A percentile compares a stretch with the other conserved stretches of the same genome.
phyloP scores from a whole-genome alignment of 2,113 vertebrate genomes.

The Salvelinus sp. region DNA sequence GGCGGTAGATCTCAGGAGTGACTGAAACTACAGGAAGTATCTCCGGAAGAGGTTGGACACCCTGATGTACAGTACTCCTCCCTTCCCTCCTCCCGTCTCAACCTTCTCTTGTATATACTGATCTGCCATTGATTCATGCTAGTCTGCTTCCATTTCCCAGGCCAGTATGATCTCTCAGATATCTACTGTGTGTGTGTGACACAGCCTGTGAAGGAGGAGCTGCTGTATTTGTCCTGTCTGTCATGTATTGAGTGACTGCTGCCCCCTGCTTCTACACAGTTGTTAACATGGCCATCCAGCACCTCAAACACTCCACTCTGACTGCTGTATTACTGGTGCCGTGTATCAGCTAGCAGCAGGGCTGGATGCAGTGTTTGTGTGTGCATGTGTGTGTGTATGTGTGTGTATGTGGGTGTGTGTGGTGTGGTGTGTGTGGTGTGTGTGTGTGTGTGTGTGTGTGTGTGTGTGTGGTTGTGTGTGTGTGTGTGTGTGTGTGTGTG shows the following conservation, averaged over 20 bases:
- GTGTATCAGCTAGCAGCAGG: slow-evolving; percentile 34
- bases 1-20: too few species aligned
- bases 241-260: slow-evolving; percentile 24
- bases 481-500: background rate
- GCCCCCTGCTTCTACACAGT: slow-evolving; percentile 31
- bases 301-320: slow-evolving; percentile 52
- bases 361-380: too few species aligned
- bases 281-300: slow-evolving; percentile 53
- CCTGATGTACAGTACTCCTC: background rate
- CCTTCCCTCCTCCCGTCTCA: slow-evolving; percentile 5
- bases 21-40: too few species aligned
- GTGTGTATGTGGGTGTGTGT: too few species aligned
- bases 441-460: too few species aligned
- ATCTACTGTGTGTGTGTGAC: slow-evolving; percentile 26
- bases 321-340: slow-evolving; percentile 60
- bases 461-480: too few species aligned
- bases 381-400: too few species aligned
- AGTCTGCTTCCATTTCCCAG: slow-evolving; percentile 26
- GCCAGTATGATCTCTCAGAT: slow-evolving; percentile 33
- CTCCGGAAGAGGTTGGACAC: too few species aligned
- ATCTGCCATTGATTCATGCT: slow-evolving; percentile 24
- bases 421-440: too few species aligned
- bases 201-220: slow-evolving; percentile 22
- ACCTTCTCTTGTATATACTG: slow-evolving; percentile 21
- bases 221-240: slow-evolving; percentile 14